phyloP scores from a whole-genome alignment of 2,113 vertebrate genomes.

The Tupaia chinensis region DNA sequence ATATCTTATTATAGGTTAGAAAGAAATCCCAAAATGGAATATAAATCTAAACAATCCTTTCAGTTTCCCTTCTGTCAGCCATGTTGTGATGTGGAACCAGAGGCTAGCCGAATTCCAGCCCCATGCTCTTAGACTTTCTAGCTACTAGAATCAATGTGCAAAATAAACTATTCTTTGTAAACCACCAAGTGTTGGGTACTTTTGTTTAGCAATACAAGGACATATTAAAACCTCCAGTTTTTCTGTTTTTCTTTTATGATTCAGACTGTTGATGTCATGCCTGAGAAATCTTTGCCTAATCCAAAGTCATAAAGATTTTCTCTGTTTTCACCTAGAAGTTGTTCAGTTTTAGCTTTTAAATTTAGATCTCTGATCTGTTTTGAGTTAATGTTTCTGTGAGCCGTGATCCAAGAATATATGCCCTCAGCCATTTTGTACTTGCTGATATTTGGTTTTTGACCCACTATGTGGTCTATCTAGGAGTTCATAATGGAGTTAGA shows the following conservation, averaged over 20 bases:
- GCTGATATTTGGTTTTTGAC: not conserved
- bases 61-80: not conserved
- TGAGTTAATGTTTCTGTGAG: not conserved
- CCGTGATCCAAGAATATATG: not conserved
- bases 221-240: not conserved
- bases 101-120: too few species aligned
- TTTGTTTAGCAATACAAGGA: too few species aligned
- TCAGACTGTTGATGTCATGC: not conserved
- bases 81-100: too few species aligned
- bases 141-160: too few species aligned
- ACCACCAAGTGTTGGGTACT: too few species aligned
- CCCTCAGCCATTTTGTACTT: not conserved
- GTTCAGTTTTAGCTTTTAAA: not conserved
- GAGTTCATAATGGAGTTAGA: not conserved
- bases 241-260: not conserved
- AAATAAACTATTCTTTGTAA: too few species aligned
- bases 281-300: not conserved
- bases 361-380: not conserved
- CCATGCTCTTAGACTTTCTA: too few species aligned
- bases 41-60: slow-evolving; percentile 12
- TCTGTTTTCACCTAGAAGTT: not conserved
- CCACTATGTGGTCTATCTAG: not conserved
- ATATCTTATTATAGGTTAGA: slow-evolving; percentile 27
- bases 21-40: not conserved
- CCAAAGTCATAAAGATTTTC: not conserved